Conservation (phyloP, 2,888 invertebrate genomes). For the Eupithecia centaureata region DNA sequence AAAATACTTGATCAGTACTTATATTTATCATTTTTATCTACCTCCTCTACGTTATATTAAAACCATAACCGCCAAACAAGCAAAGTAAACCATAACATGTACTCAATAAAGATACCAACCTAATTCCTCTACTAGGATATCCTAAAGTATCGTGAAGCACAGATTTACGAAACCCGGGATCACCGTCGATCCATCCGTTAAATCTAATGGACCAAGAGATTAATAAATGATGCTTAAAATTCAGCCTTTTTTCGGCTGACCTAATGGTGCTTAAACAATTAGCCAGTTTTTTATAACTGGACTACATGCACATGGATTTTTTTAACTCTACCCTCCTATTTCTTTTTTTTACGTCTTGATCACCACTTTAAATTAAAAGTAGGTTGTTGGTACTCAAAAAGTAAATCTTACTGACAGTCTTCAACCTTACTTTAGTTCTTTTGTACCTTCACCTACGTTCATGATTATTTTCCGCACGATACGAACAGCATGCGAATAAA, state of each 20-base stretch:
- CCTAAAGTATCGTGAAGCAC: conserved; percentile 13
- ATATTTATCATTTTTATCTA: too few species aligned
- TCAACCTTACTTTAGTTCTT: background rate
- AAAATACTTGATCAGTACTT: too few species aligned
- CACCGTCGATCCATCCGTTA: conserved; percentile 61
- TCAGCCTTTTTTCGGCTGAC: conserved; percentile 80
- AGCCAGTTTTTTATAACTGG: conserved; percentile 67
- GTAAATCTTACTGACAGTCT: background rate
- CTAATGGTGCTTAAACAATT: conserved; percentile 79
- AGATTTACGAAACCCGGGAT: conserved; percentile 41
- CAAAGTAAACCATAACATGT: background rate
- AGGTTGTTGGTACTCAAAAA: background rate
- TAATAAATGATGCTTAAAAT: conserved; percentile 81
- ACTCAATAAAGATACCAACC: background rate
- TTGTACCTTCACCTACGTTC: background rate
- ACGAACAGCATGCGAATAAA: background rate
- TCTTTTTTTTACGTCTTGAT: background rate
- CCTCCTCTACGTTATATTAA: too few species aligned
- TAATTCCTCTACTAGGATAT: conserved; percentile 24
- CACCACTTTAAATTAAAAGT: background rate
- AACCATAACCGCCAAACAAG: background rate
- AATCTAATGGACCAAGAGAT: conserved; percentile 73
- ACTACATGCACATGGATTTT: conserved; percentile 38
- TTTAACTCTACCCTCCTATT: background rate
- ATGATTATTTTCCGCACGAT: background rate